Evolutionary conservation across 2,888 invertebrate species (phyloP), one percentile per base, ranked within the genome.

Genomic region (Lagria hirta): DNA sequence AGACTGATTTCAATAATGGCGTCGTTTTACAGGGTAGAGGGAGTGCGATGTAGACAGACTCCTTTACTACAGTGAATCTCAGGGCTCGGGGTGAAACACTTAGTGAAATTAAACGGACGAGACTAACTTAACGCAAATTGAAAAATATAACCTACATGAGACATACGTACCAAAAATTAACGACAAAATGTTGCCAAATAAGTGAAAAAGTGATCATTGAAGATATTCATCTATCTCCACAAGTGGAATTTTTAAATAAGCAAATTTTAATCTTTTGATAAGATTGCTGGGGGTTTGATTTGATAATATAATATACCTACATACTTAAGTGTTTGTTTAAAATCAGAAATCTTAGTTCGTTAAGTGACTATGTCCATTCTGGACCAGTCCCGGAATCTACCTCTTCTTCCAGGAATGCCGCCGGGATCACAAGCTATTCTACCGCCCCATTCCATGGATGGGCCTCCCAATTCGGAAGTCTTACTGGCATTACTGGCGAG

Each of bases 401-500:
- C 68, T 42, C 69, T 68, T 53, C 65, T 70, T 41, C 68, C 62
- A 48, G 64, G 64, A 23, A 55, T 70, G 54, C 53, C 55, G 27
- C 65, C 69, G 42, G 71, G 65, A 41, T 62, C 60, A 28, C 66
- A 57, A 40, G 60, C 69, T 7, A 63, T 71, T 47, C 60, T 74
- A 57, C 71, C 74, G n/a, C 69, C 74, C 27, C 70, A 69, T 48
- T 49, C 64, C 6, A 60, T 70, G 54, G 73, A 72, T 52, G 74
- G 78, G 57, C 75, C 82, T 61, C 88, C 88, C 47, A 88, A 86
- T 68, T 88, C 90, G 12, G 91, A 92, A 66, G 87, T 92, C 54
- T 78, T 92, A 37, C 76, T 91, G 29, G 90, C 91, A 6, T 76
- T 92, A 41, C 77, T 92, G 48, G 87, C 90, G 21, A 81, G 90